Base-by-base conservation (phyloP, 2,888 invertebrate species). In the Uloborus plumipes region DNA sequence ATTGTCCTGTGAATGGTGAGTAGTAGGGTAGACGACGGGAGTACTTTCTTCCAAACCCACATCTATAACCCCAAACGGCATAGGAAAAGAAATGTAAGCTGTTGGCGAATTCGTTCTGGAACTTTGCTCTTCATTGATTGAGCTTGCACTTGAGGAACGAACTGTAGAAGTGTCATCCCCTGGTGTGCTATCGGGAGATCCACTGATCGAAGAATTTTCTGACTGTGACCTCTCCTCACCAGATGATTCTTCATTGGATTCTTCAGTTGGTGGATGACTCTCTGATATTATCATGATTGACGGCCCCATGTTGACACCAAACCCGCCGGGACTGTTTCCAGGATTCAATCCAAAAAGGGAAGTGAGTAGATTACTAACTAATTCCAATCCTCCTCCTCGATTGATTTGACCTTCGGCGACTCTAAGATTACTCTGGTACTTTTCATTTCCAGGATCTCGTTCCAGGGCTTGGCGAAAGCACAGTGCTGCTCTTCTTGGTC, bases 391-490 rank as follows among this genome's bases (percentile, higher is more conserved):
- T 9, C 49, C 64, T 1, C 18, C 50, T 16, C 31, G 11, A 20
- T 31, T 26, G 14, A 61, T 53, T 58, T 69, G 69, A 20, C 31
- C 16, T 58, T 80, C 74, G 13, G 80, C 74, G 2, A 59, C 74
- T 18, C 49, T 55, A 11, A 80, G 62, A 26, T 80, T 80, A 26
- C 53, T 74, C 26, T 18, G 47, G 22, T 80, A 74, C 14, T 49
- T 62, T 58, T 74, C 74, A 53, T 74, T 74, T 14, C 55, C 69
- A 18, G 80, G 70, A 31, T 80, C 80, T 14, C 74, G 31, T 31
- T 69, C 69, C 6, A 74, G 11, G 15, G 80, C 80, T 47, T 74
- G 69, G 49, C 69, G 61, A 69, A 64, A 80, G 26, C 74, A 74
- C 11, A 55, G 22, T 1, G 70, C 73, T 16, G 80, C 80, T 47